Evolutionary conservation across 2,113 vertebrate genomes (phyloP), one percentile per base, ranked within the genome.

Genomic region (Mus spicilegus): DNA sequence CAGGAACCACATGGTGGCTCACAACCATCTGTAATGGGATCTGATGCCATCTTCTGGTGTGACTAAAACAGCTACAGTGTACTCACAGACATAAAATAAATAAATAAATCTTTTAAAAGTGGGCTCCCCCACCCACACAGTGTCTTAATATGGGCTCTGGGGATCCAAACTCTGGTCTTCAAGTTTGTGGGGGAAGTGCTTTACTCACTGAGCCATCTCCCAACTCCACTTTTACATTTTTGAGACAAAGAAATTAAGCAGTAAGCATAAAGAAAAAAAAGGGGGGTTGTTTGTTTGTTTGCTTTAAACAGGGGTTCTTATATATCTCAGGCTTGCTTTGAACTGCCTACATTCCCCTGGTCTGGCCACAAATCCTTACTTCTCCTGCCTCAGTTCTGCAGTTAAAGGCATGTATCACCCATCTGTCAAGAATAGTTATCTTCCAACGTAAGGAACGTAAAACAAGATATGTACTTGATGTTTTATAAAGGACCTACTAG

Each of bases 371-470:
- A 72, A 72, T n/a, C 22, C 49, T 24, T 54, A 20, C 9, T n/a
- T 70, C 19, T 39, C 22, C 67, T 28, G 33, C 10, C 9, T 87
- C 30, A 54, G 20, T 65, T 67, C 82, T 49, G 42, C 61, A 22
- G 70, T 28, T 72, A 33, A n/a, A 87, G 49, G 49, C 19, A 5
- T 26, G 11, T 70, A 12, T 26, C 49, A 87, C 67, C 69, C 22
- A 24, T n/a, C 33, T 72, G 13, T 13, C 19, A 87, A 72, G 67
- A 72, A 87, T 46, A 92, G 65, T 28, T 84, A 46, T 54, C 87
- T 93, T 90, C 75, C 26, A 91, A 96, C 63, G n/a, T 65, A 93
- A 86, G 93, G 17, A 49, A 70, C 92, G 89, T 46, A 85, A 94
- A 86, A 72, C 19, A 89, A 88, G 33, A 75, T 13, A 73, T 1